These are phyloP conservation scores for Strigamia transsilvanica DNA, from an alignment of 2,888 invertebrate species.

Conservation along the genomic window DNA sequence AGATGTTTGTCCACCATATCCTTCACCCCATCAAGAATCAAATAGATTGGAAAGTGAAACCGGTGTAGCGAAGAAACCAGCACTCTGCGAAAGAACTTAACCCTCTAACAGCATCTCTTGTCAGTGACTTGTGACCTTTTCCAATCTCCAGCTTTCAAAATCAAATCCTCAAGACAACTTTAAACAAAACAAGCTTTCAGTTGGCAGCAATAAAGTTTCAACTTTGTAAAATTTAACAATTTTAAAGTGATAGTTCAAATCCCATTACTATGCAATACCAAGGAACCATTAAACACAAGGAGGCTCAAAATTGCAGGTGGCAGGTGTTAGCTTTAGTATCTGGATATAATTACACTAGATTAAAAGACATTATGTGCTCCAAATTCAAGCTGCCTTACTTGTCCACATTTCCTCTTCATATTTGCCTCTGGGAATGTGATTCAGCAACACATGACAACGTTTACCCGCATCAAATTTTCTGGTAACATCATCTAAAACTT, in stretches of 20 bases:
- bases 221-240: constrained; percentile 20
- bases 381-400: not conserved
- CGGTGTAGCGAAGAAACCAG: not conserved
- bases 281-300: constrained; percentile 1
- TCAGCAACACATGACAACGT: not conserved
- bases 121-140: not conserved
- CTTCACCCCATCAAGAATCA: not conserved
- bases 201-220: not conserved
- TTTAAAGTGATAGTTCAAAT: constrained; percentile 1
- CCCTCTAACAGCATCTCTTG: not conserved
- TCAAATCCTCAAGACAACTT: not conserved
- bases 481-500: constrained; percentile 2
- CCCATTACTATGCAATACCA: constrained; percentile 5
- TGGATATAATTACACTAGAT: constrained; percentile 20
- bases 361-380: constrained; percentile 14
- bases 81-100: not conserved
- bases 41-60: not conserved
- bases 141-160: not conserved
- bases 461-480: not conserved
- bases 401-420: not conserved
- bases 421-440: not conserved
- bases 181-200: not conserved
- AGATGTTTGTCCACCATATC: not conserved
- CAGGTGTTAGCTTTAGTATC: not conserved
- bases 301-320: constrained; percentile 12